phyloP scores from a whole-genome alignment of 1,140 invertebrate species.

The Leptestheria dahalacensis region DNA sequence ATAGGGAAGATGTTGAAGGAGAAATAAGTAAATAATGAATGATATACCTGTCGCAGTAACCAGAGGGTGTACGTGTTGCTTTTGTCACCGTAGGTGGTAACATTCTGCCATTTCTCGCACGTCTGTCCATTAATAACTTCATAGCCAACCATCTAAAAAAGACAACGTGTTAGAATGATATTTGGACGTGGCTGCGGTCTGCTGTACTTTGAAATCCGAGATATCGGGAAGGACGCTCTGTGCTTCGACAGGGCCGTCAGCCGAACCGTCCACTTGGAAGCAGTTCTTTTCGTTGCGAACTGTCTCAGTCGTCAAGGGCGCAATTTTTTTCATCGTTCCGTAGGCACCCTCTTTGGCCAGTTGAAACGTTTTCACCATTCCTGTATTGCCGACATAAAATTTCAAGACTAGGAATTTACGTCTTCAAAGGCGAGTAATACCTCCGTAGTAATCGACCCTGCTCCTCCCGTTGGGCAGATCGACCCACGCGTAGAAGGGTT shows the following conservation, averaged over 20 bases:
- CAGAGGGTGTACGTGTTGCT: constrained; percentile 75
- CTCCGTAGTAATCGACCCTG: constrained; percentile 88
- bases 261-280: constrained; percentile 66
- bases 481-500: constrained; percentile 79
- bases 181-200: constrained; percentile 14
- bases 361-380: constrained; percentile 78
- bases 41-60: constrained; percentile 48
- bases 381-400: constrained; percentile 25
- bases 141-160: constrained; percentile 23
- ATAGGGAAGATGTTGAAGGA: too few species aligned
- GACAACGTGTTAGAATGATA: constrained; percentile 1
- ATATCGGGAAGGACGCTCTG: constrained; percentile 73
- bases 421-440: constrained; percentile 29
- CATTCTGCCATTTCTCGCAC: constrained; percentile 56
- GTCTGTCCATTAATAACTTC: constrained; percentile 24
- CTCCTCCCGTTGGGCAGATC: constrained; percentile 55
- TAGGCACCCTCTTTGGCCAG: constrained; percentile 41
- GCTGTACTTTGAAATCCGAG: constrained; percentile 48
- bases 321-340: constrained; percentile 68
- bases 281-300: constrained; percentile 56
- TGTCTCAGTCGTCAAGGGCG: constrained; percentile 63
- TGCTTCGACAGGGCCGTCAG: constrained; percentile 39
- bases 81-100: constrained; percentile 52
- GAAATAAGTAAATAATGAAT: too few species aligned
- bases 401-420: not conserved